A percentile compares a stretch with the other conserved stretches of the same genome.
These are phyloP conservation scores for Drosophila equinoxialis DNA, from an alignment of 1,140 invertebrate genomes.

Conservation along the genomic window DNA sequence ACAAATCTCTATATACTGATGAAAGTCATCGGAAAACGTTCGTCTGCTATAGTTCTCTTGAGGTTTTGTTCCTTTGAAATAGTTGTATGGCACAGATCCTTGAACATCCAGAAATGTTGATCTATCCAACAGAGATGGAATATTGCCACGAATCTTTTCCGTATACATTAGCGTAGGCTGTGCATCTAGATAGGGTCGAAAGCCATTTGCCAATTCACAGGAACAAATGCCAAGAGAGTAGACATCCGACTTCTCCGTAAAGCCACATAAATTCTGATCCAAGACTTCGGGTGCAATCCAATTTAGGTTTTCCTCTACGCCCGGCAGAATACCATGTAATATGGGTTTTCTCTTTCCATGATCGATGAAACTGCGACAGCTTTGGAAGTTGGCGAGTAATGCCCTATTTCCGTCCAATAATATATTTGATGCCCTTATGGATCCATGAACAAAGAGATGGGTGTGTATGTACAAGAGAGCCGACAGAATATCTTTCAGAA, in stretches of 20 bases:
- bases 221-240: slow-evolving; percentile 94
- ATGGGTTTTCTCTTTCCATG: slow-evolving; percentile 88
- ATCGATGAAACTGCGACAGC: slow-evolving; percentile 88
- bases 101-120: slow-evolving; percentile 84
- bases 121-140: slow-evolving; percentile 90
- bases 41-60: slow-evolving; percentile 84
- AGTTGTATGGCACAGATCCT: slow-evolving; percentile 56
- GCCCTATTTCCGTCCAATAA: slow-evolving; percentile 83
- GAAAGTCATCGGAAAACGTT: slow-evolving; percentile 89
- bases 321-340: slow-evolving; percentile 90
- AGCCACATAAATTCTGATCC: slow-evolving; percentile 94
- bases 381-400: slow-evolving; percentile 89
- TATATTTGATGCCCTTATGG: slow-evolving; percentile 92
- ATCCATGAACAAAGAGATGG: slow-evolving; percentile 94
- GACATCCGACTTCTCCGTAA: slow-evolving; percentile 94
- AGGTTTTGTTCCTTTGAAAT: slow-evolving; percentile 42
- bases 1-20: slow-evolving; percentile 89
- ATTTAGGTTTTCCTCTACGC: slow-evolving; percentile 89
- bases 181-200: slow-evolving; percentile 92
- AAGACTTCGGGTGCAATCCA: slow-evolving; percentile 96
- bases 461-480: slow-evolving; percentile 93
- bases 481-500: slow-evolving; percentile 90
- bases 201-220: slow-evolving; percentile 95
- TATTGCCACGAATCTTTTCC: slow-evolving; percentile 92
- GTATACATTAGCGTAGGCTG: slow-evolving; percentile 93